Conservation (phyloP, 1,140 invertebrate genomes). For the Homarus americanus region DNA sequence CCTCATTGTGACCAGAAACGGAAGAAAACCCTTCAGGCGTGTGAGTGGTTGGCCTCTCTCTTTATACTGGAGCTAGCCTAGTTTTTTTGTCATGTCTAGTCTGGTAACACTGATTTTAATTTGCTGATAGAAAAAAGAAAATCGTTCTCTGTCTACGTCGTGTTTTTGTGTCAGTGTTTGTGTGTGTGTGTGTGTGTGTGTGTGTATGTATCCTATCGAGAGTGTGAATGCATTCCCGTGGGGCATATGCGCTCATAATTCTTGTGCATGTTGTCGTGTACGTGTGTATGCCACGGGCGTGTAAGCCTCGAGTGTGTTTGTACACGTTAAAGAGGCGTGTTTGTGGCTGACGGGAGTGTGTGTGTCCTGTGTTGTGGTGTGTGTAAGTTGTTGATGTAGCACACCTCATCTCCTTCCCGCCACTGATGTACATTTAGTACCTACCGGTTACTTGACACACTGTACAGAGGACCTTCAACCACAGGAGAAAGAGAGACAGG, state of each 20-base stretch:
- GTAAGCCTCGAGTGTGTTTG: too few species aligned
- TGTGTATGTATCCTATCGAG: not conserved
- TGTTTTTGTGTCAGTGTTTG: not conserved
- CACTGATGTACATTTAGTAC: too few species aligned
- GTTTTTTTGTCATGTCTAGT: not conserved
- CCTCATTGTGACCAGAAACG: not conserved
- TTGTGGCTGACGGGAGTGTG: not conserved
- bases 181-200: constrained; percentile 3
- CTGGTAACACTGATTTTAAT: not conserved
- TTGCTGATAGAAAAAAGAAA: not conserved
- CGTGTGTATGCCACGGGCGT: not conserved
- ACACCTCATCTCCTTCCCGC: too few species aligned
- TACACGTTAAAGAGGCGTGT: not conserved
- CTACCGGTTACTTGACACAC: too few species aligned
- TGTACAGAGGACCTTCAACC: too few species aligned
- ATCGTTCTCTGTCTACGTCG: not conserved
- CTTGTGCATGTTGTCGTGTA: too few species aligned
- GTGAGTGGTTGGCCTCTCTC: not conserved
- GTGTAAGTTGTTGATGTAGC: too few species aligned
- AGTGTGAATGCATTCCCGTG: not conserved
- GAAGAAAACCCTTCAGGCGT: not conserved
- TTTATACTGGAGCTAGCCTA: not conserved
- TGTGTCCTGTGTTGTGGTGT: too few species aligned
- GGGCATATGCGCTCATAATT: not conserved
- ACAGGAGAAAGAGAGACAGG: too few species aligned